Evolutionary conservation across 2,888 invertebrate genomes (phyloP), one percentile per base, ranked within the genome.

Genomic region (Drosophila atroscutellata): DNA sequence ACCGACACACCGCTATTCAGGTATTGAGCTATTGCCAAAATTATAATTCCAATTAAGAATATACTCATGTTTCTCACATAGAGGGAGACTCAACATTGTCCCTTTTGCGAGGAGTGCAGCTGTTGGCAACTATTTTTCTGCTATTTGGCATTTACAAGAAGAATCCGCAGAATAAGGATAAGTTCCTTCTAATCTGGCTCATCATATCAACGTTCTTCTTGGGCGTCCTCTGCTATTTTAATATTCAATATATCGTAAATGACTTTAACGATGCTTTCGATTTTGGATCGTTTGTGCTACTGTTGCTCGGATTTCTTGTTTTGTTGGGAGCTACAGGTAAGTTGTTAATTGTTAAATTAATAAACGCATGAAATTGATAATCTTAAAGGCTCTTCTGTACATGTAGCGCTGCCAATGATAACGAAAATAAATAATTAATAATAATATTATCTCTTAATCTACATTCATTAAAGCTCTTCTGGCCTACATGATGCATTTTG

Each of bases 151-250:
- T 50, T 13, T 42, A 50, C 3, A 68, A 68, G 26, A 55, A 68
- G 54, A 36, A 60, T 2, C 0, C n/a, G 2, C 15, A 37, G 24
- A 30, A 54, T 15, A 58, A 62, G 47, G 62, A 69, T 20, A 50
- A 26, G 20, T 56, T 67, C 30, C 5, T 66, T 20, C 8, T 67
- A 2, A n/a, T 67, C 34, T 67, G 66, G 66, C 30, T 67, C n/a
- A 11, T n/a, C 15, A 3, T 28, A 3, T 3, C 67, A 5, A 18
- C 20, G 0, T 2, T 24, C 3, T 28, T 55, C 0, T 55, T 67
- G 1, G n/a, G 39, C 4, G 18, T 13, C 5, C 18, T 34, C 1
- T n/a, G 50, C 24, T 42, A 3, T 39, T 24, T 1, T 3, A 8
- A 13, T 15, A 1, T 67, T 2, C 0, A 28, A 2, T 55, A 13